A percentile compares a stretch with the other conserved stretches of the same genome.
Evolutionary conservation across 1,140 invertebrate species (phyloP).

Genomic region (Euglossa dilemma): DNA sequence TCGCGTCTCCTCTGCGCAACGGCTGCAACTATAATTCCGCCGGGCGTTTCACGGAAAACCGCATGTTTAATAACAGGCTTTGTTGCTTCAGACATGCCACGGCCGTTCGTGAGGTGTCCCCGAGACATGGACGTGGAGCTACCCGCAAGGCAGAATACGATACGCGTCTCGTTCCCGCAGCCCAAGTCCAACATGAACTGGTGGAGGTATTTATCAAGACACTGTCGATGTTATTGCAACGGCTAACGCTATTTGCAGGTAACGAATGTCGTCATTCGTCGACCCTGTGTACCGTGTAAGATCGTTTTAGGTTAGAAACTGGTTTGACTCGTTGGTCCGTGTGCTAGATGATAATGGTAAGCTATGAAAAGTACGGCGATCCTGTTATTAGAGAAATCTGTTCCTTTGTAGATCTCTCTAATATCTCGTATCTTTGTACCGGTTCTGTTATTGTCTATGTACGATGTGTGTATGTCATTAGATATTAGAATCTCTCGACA

Average conservation of each 20-base stretch:
- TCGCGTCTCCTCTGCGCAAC: neutral
- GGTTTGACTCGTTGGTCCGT: neutral
- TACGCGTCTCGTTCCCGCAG: constrained; percentile 84
- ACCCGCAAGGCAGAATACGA: constrained; percentile 81
- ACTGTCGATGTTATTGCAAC: too few species aligned
- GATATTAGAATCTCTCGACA: too few species aligned
- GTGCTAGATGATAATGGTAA: neutral
- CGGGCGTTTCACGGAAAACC: constrained; percentile 36
- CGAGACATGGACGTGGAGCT: constrained; percentile 84
- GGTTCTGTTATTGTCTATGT: too few species aligned
- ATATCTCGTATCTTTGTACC: too few species aligned
- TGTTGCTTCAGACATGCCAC: constrained; percentile 73
- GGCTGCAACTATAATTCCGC: neutral
- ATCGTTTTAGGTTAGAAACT: neutral
- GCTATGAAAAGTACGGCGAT: neutral
- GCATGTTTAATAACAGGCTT: constrained; percentile 62
- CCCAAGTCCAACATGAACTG: constrained; percentile 88
- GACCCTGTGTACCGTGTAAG: neutral
- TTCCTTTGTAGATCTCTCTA: too few species aligned
- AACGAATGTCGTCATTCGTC: neutral
- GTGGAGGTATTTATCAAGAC: constrained; percentile 80
- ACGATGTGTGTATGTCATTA: too few species aligned
- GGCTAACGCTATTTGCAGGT: neutral
- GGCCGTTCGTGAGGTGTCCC: constrained; percentile 87
- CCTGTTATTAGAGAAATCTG: too few species aligned